Conservation (phyloP, 2,797 vertebrate genomes). For the Vireo griseus region DNA sequence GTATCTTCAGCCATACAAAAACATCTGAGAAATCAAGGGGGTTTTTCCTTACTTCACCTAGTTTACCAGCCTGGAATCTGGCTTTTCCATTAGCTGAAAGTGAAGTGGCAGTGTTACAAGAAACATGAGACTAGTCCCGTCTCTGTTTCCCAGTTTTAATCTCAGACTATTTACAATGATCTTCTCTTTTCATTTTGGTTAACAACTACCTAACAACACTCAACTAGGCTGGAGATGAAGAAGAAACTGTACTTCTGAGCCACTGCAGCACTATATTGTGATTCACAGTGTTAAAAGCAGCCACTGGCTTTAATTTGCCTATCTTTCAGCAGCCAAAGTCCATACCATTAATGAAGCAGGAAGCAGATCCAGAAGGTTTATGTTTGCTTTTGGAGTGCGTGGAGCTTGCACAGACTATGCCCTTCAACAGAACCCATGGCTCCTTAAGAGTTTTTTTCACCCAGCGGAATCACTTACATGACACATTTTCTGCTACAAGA, state of each 20-base stretch:
- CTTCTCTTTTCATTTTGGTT: not conserved
- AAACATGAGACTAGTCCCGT: not conserved
- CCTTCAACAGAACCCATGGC: rapidly evolving
- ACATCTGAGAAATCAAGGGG: not conserved
- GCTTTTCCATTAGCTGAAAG: not conserved
- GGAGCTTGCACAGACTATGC: not conserved
- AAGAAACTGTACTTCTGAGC: not conserved
- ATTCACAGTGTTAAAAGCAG: not conserved
- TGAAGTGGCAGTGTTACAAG: not conserved
- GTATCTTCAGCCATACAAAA: not conserved
- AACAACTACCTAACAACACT: not conserved
- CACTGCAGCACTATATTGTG: not conserved
- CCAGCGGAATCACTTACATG: not conserved
- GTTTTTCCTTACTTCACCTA: not conserved
- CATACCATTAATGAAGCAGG: not conserved
- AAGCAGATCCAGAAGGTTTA: not conserved
- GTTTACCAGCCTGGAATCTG: not conserved
- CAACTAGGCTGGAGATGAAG: not conserved
- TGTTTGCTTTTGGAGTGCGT: slow-evolving; percentile 29
- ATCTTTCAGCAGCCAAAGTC: slow-evolving; percentile 8
- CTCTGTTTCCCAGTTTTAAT: not conserved
- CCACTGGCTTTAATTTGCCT: not conserved
- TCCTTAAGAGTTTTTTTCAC: not conserved
- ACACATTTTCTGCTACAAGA: not conserved
- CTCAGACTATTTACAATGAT: not conserved